phyloP scores from a whole-genome alignment of 2,113 vertebrate species.

The Chaetodon trifascialis region DNA sequence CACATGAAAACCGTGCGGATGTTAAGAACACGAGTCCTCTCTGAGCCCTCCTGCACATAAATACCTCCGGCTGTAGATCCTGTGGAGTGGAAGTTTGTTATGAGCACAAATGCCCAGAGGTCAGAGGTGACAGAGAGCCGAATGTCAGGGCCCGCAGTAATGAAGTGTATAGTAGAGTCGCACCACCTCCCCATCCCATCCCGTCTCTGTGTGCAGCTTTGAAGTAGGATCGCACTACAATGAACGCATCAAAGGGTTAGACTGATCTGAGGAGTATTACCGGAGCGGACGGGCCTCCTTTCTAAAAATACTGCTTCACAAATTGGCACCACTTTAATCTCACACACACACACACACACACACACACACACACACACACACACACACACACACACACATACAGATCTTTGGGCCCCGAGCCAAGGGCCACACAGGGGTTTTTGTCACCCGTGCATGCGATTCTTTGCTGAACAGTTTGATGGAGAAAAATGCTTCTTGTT shows the following conservation, averaged over 20 bases:
- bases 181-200: constrained; percentile 22
- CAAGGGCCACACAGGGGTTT: not conserved
- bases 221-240: constrained; percentile 81
- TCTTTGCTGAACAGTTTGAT: constrained; percentile 13
- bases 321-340: constrained; percentile 79
- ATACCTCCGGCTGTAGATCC: constrained; percentile 28
- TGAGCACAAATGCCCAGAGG: constrained; percentile 52
- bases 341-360: constrained; percentile 1
- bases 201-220: constrained; percentile 70
- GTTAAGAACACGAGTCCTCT: not conserved
- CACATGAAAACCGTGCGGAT: not conserved
- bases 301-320: constrained; percentile 79
- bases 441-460: not conserved
- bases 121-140: constrained; percentile 60
- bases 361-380: no score
- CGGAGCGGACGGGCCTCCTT: constrained; percentile 46
- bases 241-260: constrained; percentile 79
- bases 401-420: constrained; percentile 33
- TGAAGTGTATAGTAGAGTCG: constrained; percentile 51
- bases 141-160: constrained; percentile 36
- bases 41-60: not conserved
- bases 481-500: not conserved
- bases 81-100: constrained; percentile 44
- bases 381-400: not conserved
- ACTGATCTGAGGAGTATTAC: constrained; percentile 77